Evolutionary conservation across 2,113 vertebrate species (phyloP).

Genomic region (Lichenostomus cassidix): DNA sequence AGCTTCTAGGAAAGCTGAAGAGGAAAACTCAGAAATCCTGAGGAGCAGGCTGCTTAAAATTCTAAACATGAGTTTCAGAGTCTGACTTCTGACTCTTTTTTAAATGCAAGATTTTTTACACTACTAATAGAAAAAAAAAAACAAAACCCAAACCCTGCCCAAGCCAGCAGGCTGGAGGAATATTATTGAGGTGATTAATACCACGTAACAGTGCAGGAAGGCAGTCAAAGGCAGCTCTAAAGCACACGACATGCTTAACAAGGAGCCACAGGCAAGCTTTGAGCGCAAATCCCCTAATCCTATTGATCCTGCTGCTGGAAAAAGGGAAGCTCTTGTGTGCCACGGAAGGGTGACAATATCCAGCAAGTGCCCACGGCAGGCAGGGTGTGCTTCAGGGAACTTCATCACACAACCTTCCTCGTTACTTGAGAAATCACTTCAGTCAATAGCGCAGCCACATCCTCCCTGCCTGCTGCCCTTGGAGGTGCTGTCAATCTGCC

Average conservation of each 20-base stretch:
- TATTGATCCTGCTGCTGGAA: constrained; percentile 78
- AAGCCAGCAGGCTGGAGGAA: constrained; percentile 27
- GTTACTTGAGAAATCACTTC: constrained; percentile 71
- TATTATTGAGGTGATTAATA: constrained; percentile 55
- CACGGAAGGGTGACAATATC: constrained; percentile 63
- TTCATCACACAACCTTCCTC: constrained; percentile 70
- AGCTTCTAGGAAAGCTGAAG: neutral
- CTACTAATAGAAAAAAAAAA: neutral
- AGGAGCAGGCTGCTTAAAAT: neutral
- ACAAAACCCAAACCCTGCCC: neutral
- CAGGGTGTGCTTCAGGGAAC: constrained; percentile 65
- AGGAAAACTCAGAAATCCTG: neutral
- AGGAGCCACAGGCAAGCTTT: constrained; percentile 78
- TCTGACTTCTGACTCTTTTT: neutral
- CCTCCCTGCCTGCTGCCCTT: constrained; percentile 66
- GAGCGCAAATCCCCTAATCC: constrained; percentile 81
- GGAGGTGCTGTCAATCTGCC: constrained; percentile 73
- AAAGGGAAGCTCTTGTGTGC: constrained; percentile 61
- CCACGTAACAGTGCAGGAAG: constrained; percentile 11
- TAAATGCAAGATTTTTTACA: neutral
- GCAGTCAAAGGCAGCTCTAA: constrained; percentile 43
- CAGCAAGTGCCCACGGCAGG: constrained; percentile 55
- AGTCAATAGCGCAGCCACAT: constrained; percentile 65
- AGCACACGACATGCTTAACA: constrained; percentile 72
- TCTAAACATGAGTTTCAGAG: neutral